A percentile compares a stretch with the other conserved stretches of the same genome.
Evolutionary conservation across 2,797 vertebrate genomes (phyloP).

Genomic region (Loriculus beryllinus): DNA sequence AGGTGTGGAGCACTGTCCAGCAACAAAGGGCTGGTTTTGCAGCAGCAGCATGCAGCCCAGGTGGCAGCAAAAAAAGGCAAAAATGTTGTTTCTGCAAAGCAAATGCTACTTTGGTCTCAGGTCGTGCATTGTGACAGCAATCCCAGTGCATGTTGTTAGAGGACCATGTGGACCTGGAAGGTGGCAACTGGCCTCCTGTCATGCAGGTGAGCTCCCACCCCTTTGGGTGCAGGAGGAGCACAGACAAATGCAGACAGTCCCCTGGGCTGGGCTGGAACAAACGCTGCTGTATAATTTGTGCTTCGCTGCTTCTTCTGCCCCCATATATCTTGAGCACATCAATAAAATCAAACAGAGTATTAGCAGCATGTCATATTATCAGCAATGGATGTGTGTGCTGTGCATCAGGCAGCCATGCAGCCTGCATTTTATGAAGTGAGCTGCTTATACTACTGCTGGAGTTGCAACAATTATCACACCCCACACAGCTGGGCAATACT

Average conservation of each 20-base stretch:
- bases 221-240: background rate
- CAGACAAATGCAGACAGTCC: rapidly evolving
- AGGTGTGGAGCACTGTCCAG: background rate
- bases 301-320: slow-evolving; percentile 1
- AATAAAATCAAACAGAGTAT: slow-evolving; percentile 52
- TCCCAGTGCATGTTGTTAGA: background rate
- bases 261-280: background rate
- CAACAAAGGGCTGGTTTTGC: background rate
- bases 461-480: slow-evolving; percentile 17
- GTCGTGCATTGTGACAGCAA: background rate
- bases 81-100: background rate
- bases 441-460: slow-evolving; percentile 1
- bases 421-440: slow-evolving; percentile 18
- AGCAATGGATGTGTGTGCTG: background rate
- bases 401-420: slow-evolving; percentile 15
- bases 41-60: rapidly evolving
- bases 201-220: background rate
- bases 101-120: background rate
- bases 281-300: background rate
- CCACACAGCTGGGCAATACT: background rate
- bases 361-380: background rate
- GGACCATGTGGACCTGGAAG: background rate
- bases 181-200: background rate
- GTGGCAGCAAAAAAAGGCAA: background rate
- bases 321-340: background rate